A percentile compares a stretch with the other conserved stretches of the same genome.
phyloP scores from a whole-genome alignment of 2,797 vertebrate genomes.

The Tenualosa thibaudeaui region DNA sequence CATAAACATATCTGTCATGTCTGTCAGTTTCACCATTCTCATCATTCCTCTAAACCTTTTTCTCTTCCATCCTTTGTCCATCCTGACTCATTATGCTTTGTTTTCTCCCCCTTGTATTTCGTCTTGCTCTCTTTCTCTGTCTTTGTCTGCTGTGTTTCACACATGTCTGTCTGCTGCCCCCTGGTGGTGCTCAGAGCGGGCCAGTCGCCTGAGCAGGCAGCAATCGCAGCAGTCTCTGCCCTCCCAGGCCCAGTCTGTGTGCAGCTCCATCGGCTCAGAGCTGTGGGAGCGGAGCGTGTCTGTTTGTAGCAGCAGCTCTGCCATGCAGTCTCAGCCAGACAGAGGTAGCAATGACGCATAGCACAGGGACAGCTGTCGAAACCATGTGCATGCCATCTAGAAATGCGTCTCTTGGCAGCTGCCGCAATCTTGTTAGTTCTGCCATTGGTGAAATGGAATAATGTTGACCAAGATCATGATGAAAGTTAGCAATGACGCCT shows the following conservation, averaged over 20 bases:
- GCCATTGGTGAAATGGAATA: no score
- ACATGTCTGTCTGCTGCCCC: constrained; percentile 36
- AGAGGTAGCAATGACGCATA: constrained; percentile 26
- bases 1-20: background rate
- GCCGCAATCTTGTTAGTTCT: no score
- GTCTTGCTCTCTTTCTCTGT: background rate
- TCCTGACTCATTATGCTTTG: background rate
- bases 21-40: background rate
- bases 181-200: constrained; percentile 62
- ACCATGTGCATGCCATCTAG: no score
- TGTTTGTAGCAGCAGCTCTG: constrained; percentile 60
- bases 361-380: background rate
- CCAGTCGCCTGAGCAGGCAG: constrained; percentile 55
- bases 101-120: background rate
- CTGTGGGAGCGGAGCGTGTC: constrained; percentile 61
- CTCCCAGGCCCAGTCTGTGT: constrained; percentile 61
- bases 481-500: no score
- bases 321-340: constrained; percentile 47
- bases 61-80: background rate
- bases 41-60: background rate
- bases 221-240: constrained; percentile 62
- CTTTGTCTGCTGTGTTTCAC: background rate
- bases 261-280: constrained; percentile 72
- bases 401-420: no score
- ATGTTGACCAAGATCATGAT: no score